A percentile compares a stretch with the other conserved stretches of the same genome.
These are phyloP conservation scores for Leptestheria dahalacensis DNA, from an alignment of 1,140 invertebrate genomes.

Conservation along the genomic window DNA sequence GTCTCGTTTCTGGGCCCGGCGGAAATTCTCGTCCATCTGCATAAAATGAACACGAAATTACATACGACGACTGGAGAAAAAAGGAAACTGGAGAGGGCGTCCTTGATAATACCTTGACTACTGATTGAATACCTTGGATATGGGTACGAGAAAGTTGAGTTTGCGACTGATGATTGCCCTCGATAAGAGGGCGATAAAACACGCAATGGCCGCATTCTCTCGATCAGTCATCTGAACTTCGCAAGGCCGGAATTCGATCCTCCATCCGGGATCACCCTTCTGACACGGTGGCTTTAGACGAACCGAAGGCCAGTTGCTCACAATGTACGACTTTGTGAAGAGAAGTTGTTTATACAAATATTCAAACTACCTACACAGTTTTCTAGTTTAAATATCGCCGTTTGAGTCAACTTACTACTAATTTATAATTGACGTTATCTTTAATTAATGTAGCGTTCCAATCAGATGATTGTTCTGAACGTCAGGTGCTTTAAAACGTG, in stretches of 20 bases:
- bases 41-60: too few relatives aligned
- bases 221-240: constrained; percentile 98
- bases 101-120: not conserved
- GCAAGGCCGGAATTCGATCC: constrained; percentile 97
- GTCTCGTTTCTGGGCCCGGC: constrained; percentile 75
- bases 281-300: constrained; percentile 94
- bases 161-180: constrained; percentile 91
- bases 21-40: constrained; percentile 95
- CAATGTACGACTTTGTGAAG: not conserved
- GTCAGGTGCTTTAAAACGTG: too few relatives aligned
- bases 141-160: constrained; percentile 91
- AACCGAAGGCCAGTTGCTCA: constrained; percentile 99
- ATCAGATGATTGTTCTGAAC: too few relatives aligned
- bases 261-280: constrained; percentile 91
- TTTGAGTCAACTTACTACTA: too few relatives aligned
- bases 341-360: too few relatives aligned
- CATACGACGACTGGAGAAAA: too few relatives aligned
- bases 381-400: too few relatives aligned
- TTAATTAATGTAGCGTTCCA: too few relatives aligned
- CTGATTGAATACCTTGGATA: constrained; percentile 58
- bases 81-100: too few relatives aligned
- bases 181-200: constrained; percentile 91
- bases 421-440: not conserved
- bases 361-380: too few relatives aligned
- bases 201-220: constrained; percentile 97